Conservation (phyloP, 1,140 invertebrate species). For the Chironomus striatipennis region DNA sequence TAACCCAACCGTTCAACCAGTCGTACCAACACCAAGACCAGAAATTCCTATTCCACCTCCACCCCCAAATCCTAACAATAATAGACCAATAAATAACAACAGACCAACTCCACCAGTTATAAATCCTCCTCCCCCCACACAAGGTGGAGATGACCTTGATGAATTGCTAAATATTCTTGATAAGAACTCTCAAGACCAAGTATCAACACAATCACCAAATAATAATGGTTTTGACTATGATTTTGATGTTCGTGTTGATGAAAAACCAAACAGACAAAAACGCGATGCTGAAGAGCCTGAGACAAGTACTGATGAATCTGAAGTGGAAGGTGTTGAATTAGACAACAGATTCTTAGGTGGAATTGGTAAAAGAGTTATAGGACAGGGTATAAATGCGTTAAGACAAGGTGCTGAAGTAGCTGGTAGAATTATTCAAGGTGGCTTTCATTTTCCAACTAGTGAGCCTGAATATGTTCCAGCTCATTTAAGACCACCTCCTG, state of each 20-base stretch:
- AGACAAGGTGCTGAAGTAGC: neutral
- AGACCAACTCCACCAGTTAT: neutral
- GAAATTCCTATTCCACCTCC: neutral
- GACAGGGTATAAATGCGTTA: neutral
- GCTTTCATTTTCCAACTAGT: neutral
- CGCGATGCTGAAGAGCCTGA: neutral
- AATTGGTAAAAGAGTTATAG: slow-evolving; percentile 15
- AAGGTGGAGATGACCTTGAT: neutral
- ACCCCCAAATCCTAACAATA: neutral
- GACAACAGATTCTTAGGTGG: slow-evolving; percentile 16
- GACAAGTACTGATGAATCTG: neutral
- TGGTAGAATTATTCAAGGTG: neutral
- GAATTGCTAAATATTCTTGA: neutral
- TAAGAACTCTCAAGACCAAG: neutral
- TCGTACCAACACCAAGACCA: neutral
- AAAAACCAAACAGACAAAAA: neutral
- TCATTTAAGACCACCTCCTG: neutral
- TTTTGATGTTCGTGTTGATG: slow-evolving; percentile 6
- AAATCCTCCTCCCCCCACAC: neutral
- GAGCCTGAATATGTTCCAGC: slow-evolving; percentile 3
- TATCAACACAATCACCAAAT: neutral
- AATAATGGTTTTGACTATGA: neutral
- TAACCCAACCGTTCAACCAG: neutral
- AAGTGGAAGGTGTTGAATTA: neutral
- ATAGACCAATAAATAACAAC: neutral